Evolutionary conservation across 2,797 vertebrate genomes (phyloP), one percentile per base, ranked within the genome.

Genomic region (Rhodeus uyekii): DNA sequence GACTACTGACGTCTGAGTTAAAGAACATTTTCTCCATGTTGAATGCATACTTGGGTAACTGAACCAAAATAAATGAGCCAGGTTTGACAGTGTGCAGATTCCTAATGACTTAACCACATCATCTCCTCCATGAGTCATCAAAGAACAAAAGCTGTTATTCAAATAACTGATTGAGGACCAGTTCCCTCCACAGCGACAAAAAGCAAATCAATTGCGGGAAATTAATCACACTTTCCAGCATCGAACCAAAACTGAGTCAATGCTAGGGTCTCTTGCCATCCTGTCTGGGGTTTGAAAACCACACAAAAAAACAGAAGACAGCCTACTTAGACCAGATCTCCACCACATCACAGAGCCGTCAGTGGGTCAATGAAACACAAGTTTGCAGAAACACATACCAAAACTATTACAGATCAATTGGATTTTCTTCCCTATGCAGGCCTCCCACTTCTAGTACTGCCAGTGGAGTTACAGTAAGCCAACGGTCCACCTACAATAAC

Each of bases 111-210:
- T 91, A 90, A 93, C 92, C 92, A 91, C 94, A 92, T 92, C 90
- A 93, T 87, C 79, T 50, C 10, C 50, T 32, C 46, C 71, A 88
- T 92, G 92, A 93, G 91, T 95, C 94, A 95, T 84, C 71, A 88
- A 91, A 90, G 87, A 93, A 93, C 89, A 93, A 94, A 94, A 93
- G 92, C 87, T 84, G 87, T 88, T 87, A 92, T 93, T 94, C 83
- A 94, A 92, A 88, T 34, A 76, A 80, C 29, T 24, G 77, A 86
- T 80, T 55, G 72, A 19, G 34, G n/a, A 75, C 42, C 53, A 42
- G 73, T 22, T 58, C 73, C 24, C 48, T 73, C 13, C 24, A 76
- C 71, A 24, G 29, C 36, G 61, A 60, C 50, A 27, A n/a, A 76
- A 67, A 73, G 73, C 71, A 82, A 58, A 50, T 64, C 2, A 50